Evolutionary conservation across 2,113 vertebrate genomes (phyloP), one percentile per base, ranked within the genome.

Genomic region (Scortum barcoo): DNA sequence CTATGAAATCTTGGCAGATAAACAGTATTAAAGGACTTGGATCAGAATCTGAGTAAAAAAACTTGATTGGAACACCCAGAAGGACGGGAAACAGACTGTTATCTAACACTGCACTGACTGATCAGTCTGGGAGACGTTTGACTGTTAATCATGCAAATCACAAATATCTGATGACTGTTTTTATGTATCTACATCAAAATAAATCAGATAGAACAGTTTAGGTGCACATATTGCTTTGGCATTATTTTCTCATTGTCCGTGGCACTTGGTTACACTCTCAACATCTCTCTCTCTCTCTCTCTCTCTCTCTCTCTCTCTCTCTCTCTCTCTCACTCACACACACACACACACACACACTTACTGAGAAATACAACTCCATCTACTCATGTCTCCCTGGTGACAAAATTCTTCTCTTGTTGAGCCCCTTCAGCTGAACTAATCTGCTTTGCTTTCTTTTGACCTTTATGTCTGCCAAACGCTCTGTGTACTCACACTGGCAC

Each of bases 391-490:
- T 93, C 90, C 80, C 77, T 75, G 69, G 89, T 89, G 88, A 91
- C 84, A 85, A 83, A 88, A 74, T 42, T 81, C 87, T 77, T 56
- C 78, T 84, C 75, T 86, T 76, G 81, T 86, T 81, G 87, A 90
- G 86, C 85, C 57, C 73, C 85, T 88, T 90, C 85, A 85, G 91
- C 87, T 88, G 76, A 85, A 80, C 87, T 92, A 92, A 93, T 93
- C 89, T 91, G 86, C 88, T 83, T 78, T 86, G 83, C 89, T 91
- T 88, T 89, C 62, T 71, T 89, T 78, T 93, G 92, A 90, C 91
- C 92, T 92, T 89, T 90, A 65, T 62, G 83, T 86, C 86, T 87
- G 89, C 76, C 78, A 90, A 74, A 80, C 2, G 42, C 88, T 82
- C 81, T 44, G 60, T 80, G 83, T 69, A 58, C 85, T 86, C 84